phyloP scores from a whole-genome alignment of 2,797 vertebrate species.

The Poecilia picta region DNA sequence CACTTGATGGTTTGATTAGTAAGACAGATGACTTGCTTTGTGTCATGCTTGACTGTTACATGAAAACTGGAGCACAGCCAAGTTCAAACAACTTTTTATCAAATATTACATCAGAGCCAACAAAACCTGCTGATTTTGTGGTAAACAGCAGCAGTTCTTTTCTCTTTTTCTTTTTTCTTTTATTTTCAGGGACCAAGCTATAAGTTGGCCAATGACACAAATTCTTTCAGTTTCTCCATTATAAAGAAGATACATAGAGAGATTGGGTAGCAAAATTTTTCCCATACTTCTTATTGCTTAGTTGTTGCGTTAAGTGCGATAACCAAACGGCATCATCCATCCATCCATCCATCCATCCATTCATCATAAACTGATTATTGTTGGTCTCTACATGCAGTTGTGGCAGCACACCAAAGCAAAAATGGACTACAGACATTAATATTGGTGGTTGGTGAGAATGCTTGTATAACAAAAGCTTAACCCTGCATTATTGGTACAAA shows the following conservation, averaged over 20 bases:
- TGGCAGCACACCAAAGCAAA: background rate
- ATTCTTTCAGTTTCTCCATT: slow-evolving; percentile 30
- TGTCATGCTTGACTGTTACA: background rate
- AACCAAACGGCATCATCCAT: background rate
- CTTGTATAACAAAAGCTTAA: background rate
- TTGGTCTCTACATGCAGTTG: background rate
- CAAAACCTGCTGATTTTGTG: background rate
- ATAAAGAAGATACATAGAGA: slow-evolving; percentile 36
- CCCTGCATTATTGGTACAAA: background rate
- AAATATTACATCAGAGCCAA: background rate
- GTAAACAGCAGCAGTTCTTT: background rate
- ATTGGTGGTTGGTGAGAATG: background rate
- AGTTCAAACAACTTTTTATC: background rate
- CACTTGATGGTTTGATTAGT: slow-evolving; percentile 7
- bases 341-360: no score
- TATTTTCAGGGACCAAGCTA: slow-evolving; percentile 21
- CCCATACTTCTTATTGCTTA: background rate
- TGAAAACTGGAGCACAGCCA: background rate
- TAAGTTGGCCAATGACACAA: slow-evolving; percentile 3
- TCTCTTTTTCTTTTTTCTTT: background rate
- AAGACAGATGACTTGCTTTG: slow-evolving; percentile 13
- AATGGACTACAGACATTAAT: background rate
- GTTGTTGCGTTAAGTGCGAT: background rate
- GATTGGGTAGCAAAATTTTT: background rate
- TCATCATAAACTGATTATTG: background rate